Percentiles rank a stretch among this genome's conserved stretches.
Conservation (phyloP, 2,797 vertebrate species). For the Gambusia yucatana region DNA sequence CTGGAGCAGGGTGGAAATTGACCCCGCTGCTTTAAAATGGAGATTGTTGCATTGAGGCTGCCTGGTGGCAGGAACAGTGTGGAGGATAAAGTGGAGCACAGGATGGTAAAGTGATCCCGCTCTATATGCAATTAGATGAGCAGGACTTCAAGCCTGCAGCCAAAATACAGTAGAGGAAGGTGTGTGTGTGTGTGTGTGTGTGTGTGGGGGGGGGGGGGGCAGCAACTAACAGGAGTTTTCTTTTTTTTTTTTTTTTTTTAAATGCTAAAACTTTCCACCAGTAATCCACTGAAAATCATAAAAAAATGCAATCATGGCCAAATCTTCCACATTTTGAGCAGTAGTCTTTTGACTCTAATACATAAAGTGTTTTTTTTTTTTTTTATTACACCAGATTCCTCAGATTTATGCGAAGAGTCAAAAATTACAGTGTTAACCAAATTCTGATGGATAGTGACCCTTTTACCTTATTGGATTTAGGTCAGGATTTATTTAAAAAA, state of each 20-base stretch:
- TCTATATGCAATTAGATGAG: slow-evolving; percentile 73
- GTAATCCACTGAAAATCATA: background rate
- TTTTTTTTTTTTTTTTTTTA: background rate
- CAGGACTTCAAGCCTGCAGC: slow-evolving; percentile 55
- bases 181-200: no score
- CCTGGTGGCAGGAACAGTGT: slow-evolving; percentile 50
- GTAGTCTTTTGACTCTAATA: background rate
- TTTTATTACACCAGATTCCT: background rate
- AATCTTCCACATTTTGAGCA: background rate
- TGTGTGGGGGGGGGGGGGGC: background rate
- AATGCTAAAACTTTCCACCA: rapidly evolving
- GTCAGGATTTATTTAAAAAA: background rate
- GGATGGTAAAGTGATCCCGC: slow-evolving; percentile 75
- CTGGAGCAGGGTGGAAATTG: slow-evolving; percentile 67
- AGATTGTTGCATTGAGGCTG: slow-evolving; percentile 69
- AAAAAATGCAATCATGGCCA: background rate
- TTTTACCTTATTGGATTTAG: background rate
- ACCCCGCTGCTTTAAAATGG: slow-evolving; percentile 73
- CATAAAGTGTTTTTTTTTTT: background rate
- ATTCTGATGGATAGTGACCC: background rate
- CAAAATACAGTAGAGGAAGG: slow-evolving; percentile 28
- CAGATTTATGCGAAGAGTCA: background rate
- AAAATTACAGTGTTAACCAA: background rate
- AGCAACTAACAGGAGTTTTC: background rate
- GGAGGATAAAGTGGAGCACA: slow-evolving; percentile 47